phyloP scores from a whole-genome alignment of 2,797 vertebrate genomes.

The Neopelma chrysocephalum region DNA sequence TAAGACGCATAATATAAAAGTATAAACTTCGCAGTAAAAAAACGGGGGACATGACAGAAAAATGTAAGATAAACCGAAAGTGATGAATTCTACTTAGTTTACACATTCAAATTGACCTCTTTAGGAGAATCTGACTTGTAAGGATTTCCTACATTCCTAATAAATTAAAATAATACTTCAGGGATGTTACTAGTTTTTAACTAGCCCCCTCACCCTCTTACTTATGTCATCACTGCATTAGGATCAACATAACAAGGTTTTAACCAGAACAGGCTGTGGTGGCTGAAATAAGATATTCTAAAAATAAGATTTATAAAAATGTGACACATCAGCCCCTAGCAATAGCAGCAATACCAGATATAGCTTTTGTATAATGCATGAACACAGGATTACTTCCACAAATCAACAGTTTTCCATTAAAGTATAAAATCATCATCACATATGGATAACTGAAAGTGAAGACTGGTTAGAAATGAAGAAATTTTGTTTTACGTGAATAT shows the following conservation, averaged over 20 bases:
- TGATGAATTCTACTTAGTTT: not conserved
- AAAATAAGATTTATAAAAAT: conserved; percentile 43
- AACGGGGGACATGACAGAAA: not conserved
- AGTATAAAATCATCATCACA: not conserved
- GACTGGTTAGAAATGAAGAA: not conserved
- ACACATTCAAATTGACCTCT: not conserved
- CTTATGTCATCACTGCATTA: not conserved
- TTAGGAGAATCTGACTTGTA: not conserved
- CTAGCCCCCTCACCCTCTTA: not conserved
- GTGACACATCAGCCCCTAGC: conserved; percentile 32
- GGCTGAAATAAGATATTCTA: conserved; percentile 35
- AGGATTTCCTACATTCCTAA: not conserved
- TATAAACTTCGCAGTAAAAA: not conserved
- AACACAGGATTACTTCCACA: conserved; percentile 45
- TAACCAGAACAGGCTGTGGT: conserved; percentile 6
- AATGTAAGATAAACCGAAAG: not conserved
- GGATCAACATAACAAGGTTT: conserved; percentile 25
- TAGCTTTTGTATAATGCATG: conserved; percentile 40
- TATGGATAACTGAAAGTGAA: not conserved
- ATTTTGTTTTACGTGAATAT: not conserved
- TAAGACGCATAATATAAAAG: not conserved
- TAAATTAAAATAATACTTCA: not conserved
- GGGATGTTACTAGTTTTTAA: not conserved
- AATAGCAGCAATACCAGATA: conserved; percentile 35
- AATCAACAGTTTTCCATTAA: conserved; percentile 46